These are phyloP conservation scores for Aricia agestis DNA, from an alignment of 1,140 invertebrate species.

Conservation along the genomic window DNA sequence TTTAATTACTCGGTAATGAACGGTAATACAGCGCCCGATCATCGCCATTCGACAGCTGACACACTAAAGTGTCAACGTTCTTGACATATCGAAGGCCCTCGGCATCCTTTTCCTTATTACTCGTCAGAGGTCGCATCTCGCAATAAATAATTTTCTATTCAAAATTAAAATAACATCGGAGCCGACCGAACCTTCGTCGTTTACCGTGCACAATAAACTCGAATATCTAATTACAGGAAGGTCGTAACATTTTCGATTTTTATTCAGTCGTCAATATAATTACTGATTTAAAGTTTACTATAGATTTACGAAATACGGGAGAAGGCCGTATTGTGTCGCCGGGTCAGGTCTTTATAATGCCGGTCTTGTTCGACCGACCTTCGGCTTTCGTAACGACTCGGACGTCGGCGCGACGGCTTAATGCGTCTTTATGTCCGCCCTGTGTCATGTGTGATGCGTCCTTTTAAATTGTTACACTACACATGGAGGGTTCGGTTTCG, in stretches of 20 bases:
- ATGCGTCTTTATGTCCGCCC: constrained; percentile 34
- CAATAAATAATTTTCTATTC: background rate
- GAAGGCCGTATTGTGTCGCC: constrained; percentile 26
- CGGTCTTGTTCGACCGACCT: constrained; percentile 30
- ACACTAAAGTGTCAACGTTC: background rate
- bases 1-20: background rate
- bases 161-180: background rate
- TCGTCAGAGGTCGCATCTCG: background rate
- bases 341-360: constrained; percentile 34
- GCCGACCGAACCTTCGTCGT: background rate
- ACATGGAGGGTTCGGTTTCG: constrained; percentile 53
- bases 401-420: constrained; percentile 25
- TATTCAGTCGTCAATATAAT: background rate
- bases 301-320: constrained; percentile 9
- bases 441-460: background rate
- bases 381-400: constrained; percentile 20
- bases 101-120: background rate
- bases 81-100: background rate
- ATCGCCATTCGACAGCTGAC: background rate
- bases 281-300: background rate
- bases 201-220: background rate
- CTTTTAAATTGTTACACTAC: background rate
- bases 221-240: constrained; percentile 4
- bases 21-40: background rate
- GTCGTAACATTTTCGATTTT: constrained; percentile 2